Percentiles rank a stretch among this genome's conserved stretches.
Evolutionary conservation across 2,888 invertebrate species (phyloP).

Genomic region (Leptinotarsa peninsularis): DNA sequence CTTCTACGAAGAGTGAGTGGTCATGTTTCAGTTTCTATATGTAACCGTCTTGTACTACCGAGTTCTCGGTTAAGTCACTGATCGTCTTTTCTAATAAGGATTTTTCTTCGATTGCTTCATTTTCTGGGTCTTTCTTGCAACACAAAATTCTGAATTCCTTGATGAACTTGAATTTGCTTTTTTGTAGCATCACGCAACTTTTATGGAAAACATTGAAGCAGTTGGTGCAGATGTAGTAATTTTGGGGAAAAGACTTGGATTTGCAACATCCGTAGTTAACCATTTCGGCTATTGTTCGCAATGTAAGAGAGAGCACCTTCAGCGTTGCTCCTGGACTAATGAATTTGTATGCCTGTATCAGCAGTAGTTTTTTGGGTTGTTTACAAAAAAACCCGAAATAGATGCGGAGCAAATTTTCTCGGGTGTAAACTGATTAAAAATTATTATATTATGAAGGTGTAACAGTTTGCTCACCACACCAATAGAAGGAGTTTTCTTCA

Average conservation of each 20-base stretch:
- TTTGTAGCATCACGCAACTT: neutral
- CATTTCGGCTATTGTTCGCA: neutral
- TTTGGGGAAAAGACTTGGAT: neutral
- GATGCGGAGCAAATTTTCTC: too few relatives aligned
- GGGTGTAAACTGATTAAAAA: too few relatives aligned
- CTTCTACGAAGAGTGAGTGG: neutral
- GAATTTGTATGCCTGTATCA: too few relatives aligned
- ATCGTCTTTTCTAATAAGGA: constrained; percentile 1
- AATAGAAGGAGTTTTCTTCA: too few relatives aligned
- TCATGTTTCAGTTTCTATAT: neutral
- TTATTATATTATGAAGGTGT: too few relatives aligned
- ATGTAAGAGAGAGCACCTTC: too few relatives aligned
- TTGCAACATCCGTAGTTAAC: neutral
- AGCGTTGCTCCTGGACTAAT: too few relatives aligned
- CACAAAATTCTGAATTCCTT: neutral
- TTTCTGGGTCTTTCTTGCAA: neutral
- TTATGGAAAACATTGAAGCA: constrained; percentile 7
- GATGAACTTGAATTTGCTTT: neutral
- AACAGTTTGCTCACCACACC: too few relatives aligned
- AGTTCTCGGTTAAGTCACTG: neutral
- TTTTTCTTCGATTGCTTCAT: neutral
- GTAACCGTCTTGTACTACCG: neutral
- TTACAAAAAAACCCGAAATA: too few relatives aligned
- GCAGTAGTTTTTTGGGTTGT: too few relatives aligned
- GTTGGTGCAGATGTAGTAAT: neutral